phyloP scores from a whole-genome alignment of 2,888 invertebrate genomes.

The Cyaniris semiargus region DNA sequence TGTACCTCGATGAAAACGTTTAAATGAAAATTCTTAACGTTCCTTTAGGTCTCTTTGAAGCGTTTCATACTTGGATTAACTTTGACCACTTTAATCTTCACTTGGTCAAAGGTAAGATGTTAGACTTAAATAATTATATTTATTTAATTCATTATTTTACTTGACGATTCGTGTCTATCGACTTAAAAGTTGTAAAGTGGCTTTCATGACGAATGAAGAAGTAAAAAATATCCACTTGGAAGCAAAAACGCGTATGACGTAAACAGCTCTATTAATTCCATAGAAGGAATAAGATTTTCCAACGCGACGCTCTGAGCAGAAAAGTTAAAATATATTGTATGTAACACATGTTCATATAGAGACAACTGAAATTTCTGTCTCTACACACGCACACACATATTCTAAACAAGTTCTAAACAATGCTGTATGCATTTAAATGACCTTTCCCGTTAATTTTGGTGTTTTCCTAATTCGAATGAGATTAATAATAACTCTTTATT shows the following conservation, averaged over 20 bases:
- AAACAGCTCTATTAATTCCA: not conserved
- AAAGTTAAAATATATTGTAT: not conserved
- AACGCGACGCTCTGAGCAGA: not conserved
- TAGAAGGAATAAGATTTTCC: not conserved
- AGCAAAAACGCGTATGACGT: not conserved
- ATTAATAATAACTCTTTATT: not conserved
- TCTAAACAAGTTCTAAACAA: too few relatives aligned
- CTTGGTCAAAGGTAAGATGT: not conserved
- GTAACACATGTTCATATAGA: too few relatives aligned
- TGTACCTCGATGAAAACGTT: conserved; percentile 27
- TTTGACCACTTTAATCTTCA: not conserved
- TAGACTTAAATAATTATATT: not conserved
- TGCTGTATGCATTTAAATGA: too few relatives aligned
- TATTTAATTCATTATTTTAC: not conserved
- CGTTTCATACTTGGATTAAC: conserved; percentile 13
- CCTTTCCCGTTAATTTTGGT: too few relatives aligned
- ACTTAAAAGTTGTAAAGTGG: not conserved
- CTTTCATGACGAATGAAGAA: not conserved
- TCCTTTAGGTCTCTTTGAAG: conserved; percentile 14
- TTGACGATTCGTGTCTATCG: not conserved
- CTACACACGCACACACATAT: too few relatives aligned
- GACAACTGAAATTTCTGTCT: too few relatives aligned
- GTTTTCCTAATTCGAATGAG: not conserved
- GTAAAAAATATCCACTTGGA: not conserved
- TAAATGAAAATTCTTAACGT: conserved; percentile 25